Evolutionary conservation across 2,113 vertebrate genomes (phyloP).

Genomic region (Platanista minor): DNA sequence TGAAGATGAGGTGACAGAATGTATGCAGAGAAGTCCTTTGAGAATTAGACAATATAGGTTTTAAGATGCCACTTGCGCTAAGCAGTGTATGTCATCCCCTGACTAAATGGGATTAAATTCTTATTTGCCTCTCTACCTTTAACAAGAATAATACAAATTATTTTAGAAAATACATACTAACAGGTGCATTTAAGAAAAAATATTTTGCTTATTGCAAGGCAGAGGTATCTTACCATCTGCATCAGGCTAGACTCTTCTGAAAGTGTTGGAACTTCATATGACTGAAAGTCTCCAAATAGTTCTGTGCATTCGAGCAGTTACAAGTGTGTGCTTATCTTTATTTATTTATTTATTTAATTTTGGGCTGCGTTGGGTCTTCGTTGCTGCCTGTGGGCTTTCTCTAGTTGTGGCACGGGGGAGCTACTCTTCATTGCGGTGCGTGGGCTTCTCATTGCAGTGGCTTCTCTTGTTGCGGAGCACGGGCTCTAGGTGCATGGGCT

Average conservation of each 20-base stretch:
- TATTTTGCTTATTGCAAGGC: background rate
- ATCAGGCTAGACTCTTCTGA: background rate
- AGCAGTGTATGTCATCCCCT: background rate
- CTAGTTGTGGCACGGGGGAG: rapidly evolving
- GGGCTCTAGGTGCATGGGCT: too few relatives aligned
- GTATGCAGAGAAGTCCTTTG: background rate
- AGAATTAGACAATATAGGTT: background rate
- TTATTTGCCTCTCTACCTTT: background rate
- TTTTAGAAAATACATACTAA: background rate
- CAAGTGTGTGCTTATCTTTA: background rate
- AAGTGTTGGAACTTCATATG: background rate
- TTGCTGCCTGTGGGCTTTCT: too few relatives aligned
- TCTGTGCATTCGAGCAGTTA: background rate
- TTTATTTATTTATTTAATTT: too few relatives aligned
- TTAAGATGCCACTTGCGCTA: background rate
- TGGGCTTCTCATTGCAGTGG: too few relatives aligned
- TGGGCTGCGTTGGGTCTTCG: too few relatives aligned
- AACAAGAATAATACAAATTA: background rate
- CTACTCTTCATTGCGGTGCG: too few relatives aligned
- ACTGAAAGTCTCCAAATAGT: background rate
- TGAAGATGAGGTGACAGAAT: background rate
- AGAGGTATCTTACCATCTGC: background rate
- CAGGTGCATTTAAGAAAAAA: background rate
- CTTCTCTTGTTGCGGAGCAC: too few relatives aligned
- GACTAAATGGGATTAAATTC: background rate